Evolutionary conservation across 1,140 invertebrate species (phyloP).

Genomic region (Hylyphantes graminicola): DNA sequence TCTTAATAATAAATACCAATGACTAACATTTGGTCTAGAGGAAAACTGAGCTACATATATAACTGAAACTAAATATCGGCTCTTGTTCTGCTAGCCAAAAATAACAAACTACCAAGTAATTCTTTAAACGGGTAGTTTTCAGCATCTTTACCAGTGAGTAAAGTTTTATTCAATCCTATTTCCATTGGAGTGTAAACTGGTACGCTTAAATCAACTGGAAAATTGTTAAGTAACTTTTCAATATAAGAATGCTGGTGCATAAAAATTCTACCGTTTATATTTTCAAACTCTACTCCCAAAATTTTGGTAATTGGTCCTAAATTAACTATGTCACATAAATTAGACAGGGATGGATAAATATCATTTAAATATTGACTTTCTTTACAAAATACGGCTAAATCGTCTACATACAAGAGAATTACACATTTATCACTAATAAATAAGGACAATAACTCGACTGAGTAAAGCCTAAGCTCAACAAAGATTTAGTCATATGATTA

Average conservation of each 20-base stretch:
- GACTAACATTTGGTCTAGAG: not conserved
- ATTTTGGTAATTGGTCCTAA: no score
- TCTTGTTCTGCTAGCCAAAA: not conserved
- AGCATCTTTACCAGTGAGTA: not conserved
- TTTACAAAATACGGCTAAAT: not conserved
- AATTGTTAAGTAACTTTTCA: not conserved
- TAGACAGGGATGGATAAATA: not conserved
- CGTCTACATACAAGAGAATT: constrained; percentile 3
- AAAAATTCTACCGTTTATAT: not conserved
- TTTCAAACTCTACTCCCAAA: not conserved
- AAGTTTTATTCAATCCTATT: not conserved
- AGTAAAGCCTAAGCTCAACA: not conserved
- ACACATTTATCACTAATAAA: not conserved
- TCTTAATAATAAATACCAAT: constrained; percentile 1
- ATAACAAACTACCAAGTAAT: not conserved
- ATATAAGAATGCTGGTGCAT: not conserved
- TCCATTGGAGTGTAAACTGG: not conserved
- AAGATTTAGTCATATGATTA: not conserved
- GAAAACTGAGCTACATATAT: constrained; percentile 9
- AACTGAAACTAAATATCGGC: constrained; percentile 6
- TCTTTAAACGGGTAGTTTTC: not conserved
- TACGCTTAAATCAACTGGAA: not conserved
- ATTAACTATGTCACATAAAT: no score
- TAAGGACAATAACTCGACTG: not conserved
- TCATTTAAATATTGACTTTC: not conserved